These are phyloP conservation scores for Odontesthes bonariensis DNA, from an alignment of 2,113 vertebrate species.

Conservation along the genomic window DNA sequence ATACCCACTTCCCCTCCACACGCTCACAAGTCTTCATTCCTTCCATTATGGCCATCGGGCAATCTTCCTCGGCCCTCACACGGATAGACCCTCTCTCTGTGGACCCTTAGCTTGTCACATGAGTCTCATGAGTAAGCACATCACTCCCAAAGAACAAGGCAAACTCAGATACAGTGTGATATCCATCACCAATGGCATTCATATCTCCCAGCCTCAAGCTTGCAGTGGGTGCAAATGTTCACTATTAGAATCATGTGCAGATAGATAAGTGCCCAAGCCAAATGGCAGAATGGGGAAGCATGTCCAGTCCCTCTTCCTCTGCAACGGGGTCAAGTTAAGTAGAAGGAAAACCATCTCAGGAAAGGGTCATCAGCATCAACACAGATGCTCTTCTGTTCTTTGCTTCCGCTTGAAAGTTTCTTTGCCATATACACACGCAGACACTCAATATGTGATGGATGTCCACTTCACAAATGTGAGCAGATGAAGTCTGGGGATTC, in stretches of 20 bases:
- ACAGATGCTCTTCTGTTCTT: conserved; percentile 71
- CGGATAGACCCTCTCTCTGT: conserved; percentile 66
- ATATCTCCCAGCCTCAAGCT: conserved; percentile 49
- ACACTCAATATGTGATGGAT: conserved; percentile 74
- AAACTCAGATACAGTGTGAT: conserved; percentile 64
- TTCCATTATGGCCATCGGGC: conserved; percentile 47
- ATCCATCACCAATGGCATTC: conserved; percentile 60
- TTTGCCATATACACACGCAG: conserved; percentile 55
- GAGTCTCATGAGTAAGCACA: conserved; percentile 63
- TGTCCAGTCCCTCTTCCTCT: conserved; percentile 38
- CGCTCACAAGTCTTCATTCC: conserved; percentile 58
- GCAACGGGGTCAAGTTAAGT: conserved; percentile 51
- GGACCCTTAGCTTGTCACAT: conserved; percentile 71
- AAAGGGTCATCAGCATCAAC: conserved; percentile 49
- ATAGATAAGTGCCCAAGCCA: conserved; percentile 43
- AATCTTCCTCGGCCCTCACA: conserved; percentile 51
- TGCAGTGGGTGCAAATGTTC: conserved; percentile 46
- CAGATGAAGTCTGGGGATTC: conserved; percentile 76
- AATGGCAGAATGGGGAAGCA: conserved; percentile 34
- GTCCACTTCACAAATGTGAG: conserved; percentile 69
- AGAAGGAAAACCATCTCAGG: conserved; percentile 60
- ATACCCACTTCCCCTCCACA: conserved; percentile 37
- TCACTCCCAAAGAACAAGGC: conserved; percentile 42
- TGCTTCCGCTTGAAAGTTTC: conserved; percentile 29
- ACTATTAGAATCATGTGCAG: conserved; percentile 70